These are phyloP conservation scores for Euphonia xanthogaster DNA, from an alignment of 2,797 vertebrate genomes.

Conservation along the genomic window DNA sequence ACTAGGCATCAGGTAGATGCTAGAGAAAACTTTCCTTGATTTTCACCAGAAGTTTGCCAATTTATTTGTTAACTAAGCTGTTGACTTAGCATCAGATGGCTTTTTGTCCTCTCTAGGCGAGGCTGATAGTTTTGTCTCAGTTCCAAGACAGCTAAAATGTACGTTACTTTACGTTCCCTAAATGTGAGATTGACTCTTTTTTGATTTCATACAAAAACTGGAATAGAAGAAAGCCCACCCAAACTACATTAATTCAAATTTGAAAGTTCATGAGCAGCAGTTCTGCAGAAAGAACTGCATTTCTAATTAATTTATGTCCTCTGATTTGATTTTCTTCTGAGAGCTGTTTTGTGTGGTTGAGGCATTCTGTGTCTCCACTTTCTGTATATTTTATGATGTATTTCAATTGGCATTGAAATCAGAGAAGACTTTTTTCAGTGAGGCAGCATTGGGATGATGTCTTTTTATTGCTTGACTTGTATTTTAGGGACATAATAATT, in stretches of 20 bases:
- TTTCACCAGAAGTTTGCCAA: neutral
- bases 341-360: neutral
- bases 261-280: neutral
- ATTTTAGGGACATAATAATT: neutral
- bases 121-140: neutral
- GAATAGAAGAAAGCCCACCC: neutral
- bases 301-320: neutral
- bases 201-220: neutral
- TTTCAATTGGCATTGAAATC: neutral
- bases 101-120: neutral
- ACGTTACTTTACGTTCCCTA: neutral
- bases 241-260: neutral
- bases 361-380: neutral
- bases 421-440: neutral
- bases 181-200: neutral
- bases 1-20: neutral
- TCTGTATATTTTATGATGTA: neutral
- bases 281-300: neutral
- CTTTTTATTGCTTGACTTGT: neutral
- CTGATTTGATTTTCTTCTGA: neutral
- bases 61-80: neutral
- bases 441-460: neutral
- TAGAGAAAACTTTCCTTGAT: neutral
- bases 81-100: neutral
- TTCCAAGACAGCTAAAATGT: neutral